Evolutionary conservation across 2,888 invertebrate species (phyloP).

Genomic region (Halictus ligatus): DNA sequence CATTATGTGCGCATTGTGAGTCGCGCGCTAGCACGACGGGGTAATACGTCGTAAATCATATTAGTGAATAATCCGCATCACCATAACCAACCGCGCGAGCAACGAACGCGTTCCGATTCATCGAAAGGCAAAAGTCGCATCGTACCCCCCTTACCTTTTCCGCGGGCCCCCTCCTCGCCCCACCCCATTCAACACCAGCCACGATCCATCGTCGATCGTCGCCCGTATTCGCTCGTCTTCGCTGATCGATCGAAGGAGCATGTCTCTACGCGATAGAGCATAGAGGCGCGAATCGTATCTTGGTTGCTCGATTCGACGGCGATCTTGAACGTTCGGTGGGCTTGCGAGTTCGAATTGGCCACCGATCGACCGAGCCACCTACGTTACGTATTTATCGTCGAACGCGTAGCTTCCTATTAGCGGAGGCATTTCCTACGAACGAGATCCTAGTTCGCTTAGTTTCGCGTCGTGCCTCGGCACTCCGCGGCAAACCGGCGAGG

Average conservation of each 20-base stretch:
- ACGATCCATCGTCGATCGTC: neutral
- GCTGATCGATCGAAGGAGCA: neutral
- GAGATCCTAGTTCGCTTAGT: slow-evolving; percentile 70
- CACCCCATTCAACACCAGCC: neutral
- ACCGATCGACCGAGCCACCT: slow-evolving; percentile 40
- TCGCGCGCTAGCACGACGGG: slow-evolving; percentile 74
- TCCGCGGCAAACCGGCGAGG: slow-evolving; percentile 16
- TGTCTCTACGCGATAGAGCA: neutral
- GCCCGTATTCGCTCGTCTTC: neutral
- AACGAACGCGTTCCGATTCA: slow-evolving; percentile 74
- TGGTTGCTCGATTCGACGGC: neutral
- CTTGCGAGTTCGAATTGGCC: slow-evolving; percentile 23
- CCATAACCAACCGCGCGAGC: slow-evolving; percentile 79
- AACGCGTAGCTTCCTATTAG: slow-evolving; percentile 81
- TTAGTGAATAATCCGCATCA: slow-evolving; percentile 85
- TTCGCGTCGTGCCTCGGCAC: slow-evolving; percentile 57
- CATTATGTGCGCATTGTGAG: slow-evolving; percentile 84
- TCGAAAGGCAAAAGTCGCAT: slow-evolving; percentile 76
- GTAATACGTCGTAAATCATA: slow-evolving; percentile 84
- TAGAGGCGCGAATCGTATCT: too few species aligned
- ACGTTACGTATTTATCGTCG: slow-evolving; percentile 80
- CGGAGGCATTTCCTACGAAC: slow-evolving; percentile 78
- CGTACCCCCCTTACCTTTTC: slow-evolving; percentile 27
- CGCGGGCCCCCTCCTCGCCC: neutral
- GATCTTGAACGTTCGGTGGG: slow-evolving; percentile 11